Conservation (phyloP, 2,888 invertebrate species). For the Hypena proboscidalis region DNA sequence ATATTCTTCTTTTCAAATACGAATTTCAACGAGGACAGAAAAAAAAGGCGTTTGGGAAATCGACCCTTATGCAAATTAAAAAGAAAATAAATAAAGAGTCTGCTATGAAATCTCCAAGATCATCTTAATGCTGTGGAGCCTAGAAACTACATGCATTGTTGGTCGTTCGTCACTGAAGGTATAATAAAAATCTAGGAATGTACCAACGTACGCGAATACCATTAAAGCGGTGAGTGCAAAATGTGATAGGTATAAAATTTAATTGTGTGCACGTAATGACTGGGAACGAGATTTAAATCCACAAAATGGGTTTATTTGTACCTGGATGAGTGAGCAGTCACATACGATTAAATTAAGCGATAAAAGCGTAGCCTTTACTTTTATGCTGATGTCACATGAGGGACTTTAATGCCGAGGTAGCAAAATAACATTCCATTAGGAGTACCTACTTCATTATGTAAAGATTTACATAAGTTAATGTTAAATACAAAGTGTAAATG, state of each 20-base stretch:
- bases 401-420: background rate
- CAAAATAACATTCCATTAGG: background rate
- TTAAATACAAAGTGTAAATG: background rate
- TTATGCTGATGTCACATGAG: slow-evolving; percentile 17
- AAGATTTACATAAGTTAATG: background rate
- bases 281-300: background rate
- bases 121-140: too few relatives aligned
- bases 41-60: too few relatives aligned
- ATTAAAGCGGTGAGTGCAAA: slow-evolving; percentile 13
- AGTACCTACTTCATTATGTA: background rate
- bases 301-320: slow-evolving; percentile 11
- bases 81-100: too few relatives aligned
- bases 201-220: slow-evolving; percentile 4
- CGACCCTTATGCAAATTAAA: too few relatives aligned
- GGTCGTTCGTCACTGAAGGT: too few relatives aligned
- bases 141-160: too few relatives aligned
- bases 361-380: slow-evolving; percentile 4
- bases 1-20: too few relatives aligned
- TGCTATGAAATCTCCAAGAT: too few relatives aligned
- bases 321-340: slow-evolving; percentile 11
- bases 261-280: slow-evolving; percentile 16
- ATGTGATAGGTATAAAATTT: slow-evolving; percentile 23
- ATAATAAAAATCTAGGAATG: too few relatives aligned
- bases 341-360: too few relatives aligned
- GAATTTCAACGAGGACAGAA: too few relatives aligned